These are phyloP conservation scores for Trogon surrucura DNA, from an alignment of 2,113 vertebrate species.

Conservation along the genomic window DNA sequence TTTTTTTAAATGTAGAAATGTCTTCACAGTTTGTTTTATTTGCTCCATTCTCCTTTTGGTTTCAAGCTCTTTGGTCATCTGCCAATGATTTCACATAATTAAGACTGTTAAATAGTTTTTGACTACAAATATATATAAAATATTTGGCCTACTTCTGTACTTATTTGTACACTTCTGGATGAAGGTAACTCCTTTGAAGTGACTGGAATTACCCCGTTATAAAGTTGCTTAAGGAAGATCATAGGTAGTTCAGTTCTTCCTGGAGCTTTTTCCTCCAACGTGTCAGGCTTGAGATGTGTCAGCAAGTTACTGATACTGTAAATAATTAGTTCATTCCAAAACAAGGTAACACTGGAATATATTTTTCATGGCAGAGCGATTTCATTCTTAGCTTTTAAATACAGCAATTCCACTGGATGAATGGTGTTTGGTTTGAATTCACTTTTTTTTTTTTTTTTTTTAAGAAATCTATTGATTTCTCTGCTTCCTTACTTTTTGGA, in stretches of 20 bases:
- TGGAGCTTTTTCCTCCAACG: background rate
- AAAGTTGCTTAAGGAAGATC: background rate
- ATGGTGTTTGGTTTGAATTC: background rate
- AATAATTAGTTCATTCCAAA: background rate
- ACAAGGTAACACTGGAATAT: background rate
- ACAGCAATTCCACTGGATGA: background rate
- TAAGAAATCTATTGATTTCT: background rate
- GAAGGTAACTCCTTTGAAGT: background rate
- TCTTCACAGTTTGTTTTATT: conserved; percentile 47
- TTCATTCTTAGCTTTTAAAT: background rate
- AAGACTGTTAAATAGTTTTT: background rate
- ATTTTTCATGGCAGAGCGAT: background rate
- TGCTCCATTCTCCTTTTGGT: conserved; percentile 9
- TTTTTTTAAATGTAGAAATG: conserved; percentile 16
- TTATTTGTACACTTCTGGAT: background rate
- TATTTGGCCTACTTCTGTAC: background rate
- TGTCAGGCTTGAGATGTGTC: background rate
- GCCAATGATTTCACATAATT: conserved; percentile 9
- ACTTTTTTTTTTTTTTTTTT: background rate
- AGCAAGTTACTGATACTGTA: background rate
- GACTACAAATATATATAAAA: background rate
- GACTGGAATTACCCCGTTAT: background rate
- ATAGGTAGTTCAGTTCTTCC: background rate
- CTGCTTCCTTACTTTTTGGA: background rate
- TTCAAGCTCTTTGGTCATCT: background rate